These are phyloP conservation scores for Enteromius unitaeniatus DNA, from an alignment of 2,797 vertebrate species.

Conservation along the genomic window DNA sequence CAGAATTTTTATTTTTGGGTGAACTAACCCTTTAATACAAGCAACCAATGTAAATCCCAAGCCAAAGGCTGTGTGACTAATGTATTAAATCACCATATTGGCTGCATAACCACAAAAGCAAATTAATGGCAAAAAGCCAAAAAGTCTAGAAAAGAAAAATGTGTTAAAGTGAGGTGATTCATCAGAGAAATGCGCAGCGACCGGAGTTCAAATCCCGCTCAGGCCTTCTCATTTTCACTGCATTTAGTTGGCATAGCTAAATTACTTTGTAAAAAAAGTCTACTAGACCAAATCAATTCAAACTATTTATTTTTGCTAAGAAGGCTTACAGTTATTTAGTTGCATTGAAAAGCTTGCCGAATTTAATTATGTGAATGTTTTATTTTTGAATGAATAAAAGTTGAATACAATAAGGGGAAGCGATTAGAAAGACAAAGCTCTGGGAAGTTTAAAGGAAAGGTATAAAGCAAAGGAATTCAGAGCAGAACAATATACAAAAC, in stretches of 20 bases:
- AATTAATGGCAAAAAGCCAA: neutral
- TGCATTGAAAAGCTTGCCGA: neutral
- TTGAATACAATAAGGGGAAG: slow-evolving; percentile 2
- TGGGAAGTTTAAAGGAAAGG: neutral
- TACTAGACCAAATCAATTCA: slow-evolving; percentile 5
- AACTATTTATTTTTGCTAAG: neutral
- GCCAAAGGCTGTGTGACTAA: neutral
- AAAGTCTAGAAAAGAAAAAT: neutral
- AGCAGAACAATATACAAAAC: neutral
- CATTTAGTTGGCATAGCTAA: neutral
- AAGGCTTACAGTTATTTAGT: neutral
- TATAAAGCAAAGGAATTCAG: slow-evolving; percentile 13
- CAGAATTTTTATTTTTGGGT: no score
- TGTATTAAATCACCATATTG: neutral
- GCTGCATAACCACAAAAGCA: neutral
- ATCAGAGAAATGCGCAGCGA: neutral
- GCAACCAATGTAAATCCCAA: neutral
- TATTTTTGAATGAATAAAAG: neutral
- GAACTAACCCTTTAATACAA: neutral
- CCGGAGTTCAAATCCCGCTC: neutral
- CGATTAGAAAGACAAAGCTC: neutral
- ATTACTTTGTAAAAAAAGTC: neutral
- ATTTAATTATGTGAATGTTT: slow-evolving; percentile 19
- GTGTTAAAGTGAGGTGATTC: neutral
- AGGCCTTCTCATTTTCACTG: slow-evolving; percentile 1